These are phyloP conservation scores for Myanophis thanlyinensis DNA, from an alignment of 2,113 vertebrate genomes.

Conservation along the genomic window DNA sequence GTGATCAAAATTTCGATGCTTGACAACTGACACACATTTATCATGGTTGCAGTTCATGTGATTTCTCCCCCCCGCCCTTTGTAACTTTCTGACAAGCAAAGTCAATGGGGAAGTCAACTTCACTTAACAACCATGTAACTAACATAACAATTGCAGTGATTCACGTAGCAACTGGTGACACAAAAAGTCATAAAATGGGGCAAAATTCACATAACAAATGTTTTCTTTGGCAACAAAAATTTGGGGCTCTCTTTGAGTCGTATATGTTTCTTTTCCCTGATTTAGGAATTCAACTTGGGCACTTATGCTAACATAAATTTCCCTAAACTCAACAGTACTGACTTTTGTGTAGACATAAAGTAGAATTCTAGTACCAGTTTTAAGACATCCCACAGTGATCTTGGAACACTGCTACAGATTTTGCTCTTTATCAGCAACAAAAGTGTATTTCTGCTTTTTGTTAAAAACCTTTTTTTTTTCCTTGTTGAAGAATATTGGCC, in stretches of 20 bases:
- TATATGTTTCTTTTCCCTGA: neutral
- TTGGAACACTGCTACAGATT: neutral
- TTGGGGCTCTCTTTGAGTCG: neutral
- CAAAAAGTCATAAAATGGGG: neutral
- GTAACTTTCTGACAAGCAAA: neutral
- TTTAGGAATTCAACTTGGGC: neutral
- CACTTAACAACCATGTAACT: neutral
- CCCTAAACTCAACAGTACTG: neutral
- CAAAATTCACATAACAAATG: neutral
- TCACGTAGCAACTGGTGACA: neutral
- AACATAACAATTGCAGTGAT: neutral
- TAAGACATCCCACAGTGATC: neutral
- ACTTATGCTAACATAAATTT: neutral
- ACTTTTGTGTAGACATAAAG: neutral
- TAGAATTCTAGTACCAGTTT: neutral
- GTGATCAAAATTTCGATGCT: neutral
- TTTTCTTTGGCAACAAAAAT: neutral
- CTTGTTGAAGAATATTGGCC: neutral
- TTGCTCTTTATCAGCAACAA: neutral
- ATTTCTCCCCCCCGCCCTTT: neutral
- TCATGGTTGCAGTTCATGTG: neutral
- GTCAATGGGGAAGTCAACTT: neutral
- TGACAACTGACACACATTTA: neutral
- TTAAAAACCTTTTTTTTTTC: neutral
- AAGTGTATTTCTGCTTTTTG: neutral